A percentile compares a stretch with the other conserved stretches of the same genome.
Conservation (phyloP, 2,113 vertebrate species). For the Telmatochromis bifrenatus region DNA sequence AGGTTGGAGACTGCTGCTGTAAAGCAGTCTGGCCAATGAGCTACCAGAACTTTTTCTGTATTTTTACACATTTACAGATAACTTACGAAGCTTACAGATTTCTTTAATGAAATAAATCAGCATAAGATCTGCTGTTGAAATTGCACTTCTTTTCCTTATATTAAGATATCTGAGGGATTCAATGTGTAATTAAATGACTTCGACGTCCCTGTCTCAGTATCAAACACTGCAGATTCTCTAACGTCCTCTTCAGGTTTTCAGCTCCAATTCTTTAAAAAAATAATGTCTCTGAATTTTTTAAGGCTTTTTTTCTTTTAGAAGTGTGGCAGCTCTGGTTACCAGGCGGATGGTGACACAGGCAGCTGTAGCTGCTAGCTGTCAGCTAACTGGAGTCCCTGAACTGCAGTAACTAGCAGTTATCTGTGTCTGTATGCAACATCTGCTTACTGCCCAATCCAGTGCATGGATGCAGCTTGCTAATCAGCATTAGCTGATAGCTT, state of each 20-base stretch:
- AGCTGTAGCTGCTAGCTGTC: neutral
- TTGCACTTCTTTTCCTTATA: neutral
- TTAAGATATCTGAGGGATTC: neutral
- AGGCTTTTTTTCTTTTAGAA: neutral
- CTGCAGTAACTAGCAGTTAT: neutral
- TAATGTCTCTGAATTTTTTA: neutral
- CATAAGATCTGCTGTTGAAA: neutral
- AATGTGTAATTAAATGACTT: neutral
- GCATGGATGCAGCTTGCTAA: neutral
- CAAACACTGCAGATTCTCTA: neutral
- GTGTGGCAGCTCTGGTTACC: neutral
- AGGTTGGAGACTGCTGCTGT: no score
- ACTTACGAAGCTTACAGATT: neutral
- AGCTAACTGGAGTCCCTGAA: neutral
- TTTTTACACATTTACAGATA: neutral
- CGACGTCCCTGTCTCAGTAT: fast-evolving
- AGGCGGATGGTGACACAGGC: neutral
- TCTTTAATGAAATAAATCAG: neutral
- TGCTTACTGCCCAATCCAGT: neutral
- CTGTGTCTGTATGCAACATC: neutral
- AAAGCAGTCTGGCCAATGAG: neutral
- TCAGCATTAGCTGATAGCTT: neutral
- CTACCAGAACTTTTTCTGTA: neutral
- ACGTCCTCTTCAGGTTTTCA: neutral
- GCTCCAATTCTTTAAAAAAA: fast-evolving